Conservation (phyloP, 2,113 vertebrate species). For the Semicossyphus pulcher region DNA sequence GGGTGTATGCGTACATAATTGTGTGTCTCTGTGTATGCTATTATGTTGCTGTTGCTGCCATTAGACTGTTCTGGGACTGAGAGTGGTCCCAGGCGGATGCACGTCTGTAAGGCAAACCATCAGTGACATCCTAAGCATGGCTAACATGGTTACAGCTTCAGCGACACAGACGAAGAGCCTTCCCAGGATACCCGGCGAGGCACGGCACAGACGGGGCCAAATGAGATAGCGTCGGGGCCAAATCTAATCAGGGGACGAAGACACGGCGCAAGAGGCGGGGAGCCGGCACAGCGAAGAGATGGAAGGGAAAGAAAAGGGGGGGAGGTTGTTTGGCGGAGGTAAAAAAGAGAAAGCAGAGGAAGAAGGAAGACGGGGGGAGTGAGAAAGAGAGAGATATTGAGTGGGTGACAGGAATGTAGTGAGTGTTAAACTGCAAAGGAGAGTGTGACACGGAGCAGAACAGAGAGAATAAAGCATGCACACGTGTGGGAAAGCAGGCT, state of each 20-base stretch:
- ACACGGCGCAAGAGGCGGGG: constrained; percentile 54
- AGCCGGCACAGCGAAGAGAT: constrained; percentile 30
- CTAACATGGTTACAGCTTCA: constrained; percentile 74
- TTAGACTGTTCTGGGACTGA: constrained; percentile 54
- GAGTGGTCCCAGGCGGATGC: constrained; percentile 50
- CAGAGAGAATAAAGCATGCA: constrained; percentile 44
- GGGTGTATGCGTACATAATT: not conserved
- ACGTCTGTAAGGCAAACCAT: constrained; percentile 67
- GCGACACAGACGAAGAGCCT: constrained; percentile 53
- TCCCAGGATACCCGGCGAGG: constrained; percentile 60
- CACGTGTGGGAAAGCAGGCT: constrained; percentile 41
- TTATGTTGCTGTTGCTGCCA: constrained; percentile 48
- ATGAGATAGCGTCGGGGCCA: constrained; percentile 73
- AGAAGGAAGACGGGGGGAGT: not conserved
- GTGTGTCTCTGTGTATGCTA: constrained; percentile 15
- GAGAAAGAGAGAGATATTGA: constrained; percentile 39
- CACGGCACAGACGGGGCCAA: constrained; percentile 58
- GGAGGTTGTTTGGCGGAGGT: constrained; percentile 35
- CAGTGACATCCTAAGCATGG: constrained; percentile 68
- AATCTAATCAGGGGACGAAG: constrained; percentile 75
- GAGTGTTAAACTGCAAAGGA: constrained; percentile 60
- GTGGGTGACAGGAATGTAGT: constrained; percentile 58
- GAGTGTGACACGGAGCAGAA: constrained; percentile 54
- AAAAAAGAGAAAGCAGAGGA: constrained; percentile 54
- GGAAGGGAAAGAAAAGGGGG: not conserved